Percentiles rank a stretch among this genome's conserved stretches.
phyloP scores from a whole-genome alignment of 2,888 invertebrate genomes.

The Spatulosminthurus flaviceps region DNA sequence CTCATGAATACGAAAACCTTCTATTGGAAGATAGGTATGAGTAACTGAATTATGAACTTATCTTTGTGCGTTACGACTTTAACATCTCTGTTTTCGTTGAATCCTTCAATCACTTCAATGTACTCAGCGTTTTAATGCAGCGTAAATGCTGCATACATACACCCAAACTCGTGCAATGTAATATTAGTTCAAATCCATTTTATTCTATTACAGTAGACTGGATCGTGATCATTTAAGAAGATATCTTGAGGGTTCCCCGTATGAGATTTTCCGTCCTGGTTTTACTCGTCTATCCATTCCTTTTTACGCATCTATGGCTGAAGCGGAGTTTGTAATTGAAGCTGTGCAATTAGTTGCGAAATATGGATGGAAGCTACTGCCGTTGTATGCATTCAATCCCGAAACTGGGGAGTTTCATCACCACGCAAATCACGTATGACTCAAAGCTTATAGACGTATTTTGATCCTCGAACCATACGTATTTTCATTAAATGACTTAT shows the following conservation, averaged over 20 bases:
- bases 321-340: constrained; percentile 82
- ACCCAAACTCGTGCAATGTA: not conserved
- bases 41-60: not conserved
- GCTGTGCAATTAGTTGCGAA: constrained; percentile 87
- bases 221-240: constrained; percentile 69
- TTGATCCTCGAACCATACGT: not conserved
- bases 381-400: constrained; percentile 85
- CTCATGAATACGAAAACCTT: constrained; percentile 78
- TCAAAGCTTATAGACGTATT: not conserved
- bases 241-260: constrained; percentile 69
- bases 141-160: not conserved
- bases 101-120: too few relatives aligned
- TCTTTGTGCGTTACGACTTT: too few relatives aligned
- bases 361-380: constrained; percentile 87
- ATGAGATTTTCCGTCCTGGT: constrained; percentile 83
- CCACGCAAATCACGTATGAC: constrained; percentile 74
- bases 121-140: too few relatives aligned
- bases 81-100: too few relatives aligned
- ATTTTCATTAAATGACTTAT: not conserved
- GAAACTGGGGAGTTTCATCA: constrained; percentile 92
- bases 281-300: constrained; percentile 86
- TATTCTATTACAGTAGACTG: constrained; percentile 67
- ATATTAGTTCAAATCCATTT: constrained; percentile 32
- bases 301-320: constrained; percentile 82
- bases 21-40: constrained; percentile 73